phyloP scores from a whole-genome alignment of 2,113 vertebrate genomes.

The Nothobranchius kuhntae region DNA sequence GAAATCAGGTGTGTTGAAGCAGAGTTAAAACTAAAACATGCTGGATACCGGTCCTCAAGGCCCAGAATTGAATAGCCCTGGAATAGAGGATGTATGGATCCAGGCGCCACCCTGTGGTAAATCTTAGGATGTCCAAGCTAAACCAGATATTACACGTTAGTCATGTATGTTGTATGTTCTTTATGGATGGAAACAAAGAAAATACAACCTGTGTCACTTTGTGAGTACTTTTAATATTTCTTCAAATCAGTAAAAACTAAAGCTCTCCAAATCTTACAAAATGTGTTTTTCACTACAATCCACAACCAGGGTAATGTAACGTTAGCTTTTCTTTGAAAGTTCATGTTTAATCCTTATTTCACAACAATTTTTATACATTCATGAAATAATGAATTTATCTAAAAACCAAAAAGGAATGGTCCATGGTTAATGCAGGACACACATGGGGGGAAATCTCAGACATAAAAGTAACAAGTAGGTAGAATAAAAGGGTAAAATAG shows the following conservation, averaged over 20 bases:
- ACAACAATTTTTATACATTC: not conserved
- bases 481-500: not conserved
- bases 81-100: not conserved
- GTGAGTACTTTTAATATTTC: conserved; percentile 2
- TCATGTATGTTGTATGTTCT: no score
- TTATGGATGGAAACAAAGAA: not conserved
- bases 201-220: not conserved
- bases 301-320: conserved; percentile 28
- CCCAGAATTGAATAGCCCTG: no score
- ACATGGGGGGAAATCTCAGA: not conserved
- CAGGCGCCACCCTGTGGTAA: conserved; percentile 62
- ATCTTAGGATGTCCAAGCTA: not conserved
- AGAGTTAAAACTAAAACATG: no score
- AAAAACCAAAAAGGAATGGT: not conserved
- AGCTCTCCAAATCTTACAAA: not conserved
- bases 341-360: not conserved
- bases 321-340: not conserved
- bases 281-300: not conserved
- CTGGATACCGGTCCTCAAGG: no score
- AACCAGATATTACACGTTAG: no score
- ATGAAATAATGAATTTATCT: conserved; percentile 2
- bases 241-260: conserved; percentile 45
- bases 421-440: not conserved
- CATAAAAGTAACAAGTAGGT: not conserved
- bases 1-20: no score